Conservation (phyloP, 1,140 invertebrate species). For the Myzus persicae region DNA sequence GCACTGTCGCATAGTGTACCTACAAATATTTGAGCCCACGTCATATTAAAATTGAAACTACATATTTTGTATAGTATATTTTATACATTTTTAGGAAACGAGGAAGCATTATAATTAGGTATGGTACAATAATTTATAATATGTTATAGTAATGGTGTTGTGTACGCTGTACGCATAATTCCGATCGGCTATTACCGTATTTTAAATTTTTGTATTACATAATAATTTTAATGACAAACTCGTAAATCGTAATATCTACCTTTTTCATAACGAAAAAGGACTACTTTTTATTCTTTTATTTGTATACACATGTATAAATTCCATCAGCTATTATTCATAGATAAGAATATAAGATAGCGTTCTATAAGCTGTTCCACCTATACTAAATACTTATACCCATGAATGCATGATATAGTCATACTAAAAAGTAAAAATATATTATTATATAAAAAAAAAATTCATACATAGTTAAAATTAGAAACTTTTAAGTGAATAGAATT, state of each 20-base stretch:
- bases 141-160: not conserved
- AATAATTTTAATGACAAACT: not conserved
- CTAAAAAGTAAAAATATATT: not conserved
- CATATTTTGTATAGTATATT: not conserved
- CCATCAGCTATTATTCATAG: not conserved
- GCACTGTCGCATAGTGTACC: not conserved
- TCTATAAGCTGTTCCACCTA: not conserved
- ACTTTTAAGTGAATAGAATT: too few species aligned
- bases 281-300: not conserved
- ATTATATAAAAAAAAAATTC: not conserved
- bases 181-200: not conserved
- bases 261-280: not conserved
- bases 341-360: constrained; percentile 4
- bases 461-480: not conserved
- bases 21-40: not conserved
- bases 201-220: not conserved
- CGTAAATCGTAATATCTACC: not conserved
- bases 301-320: not conserved
- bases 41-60: not conserved
- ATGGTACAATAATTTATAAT: too few species aligned
- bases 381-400: not conserved
- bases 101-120: too few species aligned
- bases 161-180: not conserved
- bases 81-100: not conserved
- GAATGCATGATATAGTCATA: not conserved